These are phyloP conservation scores for Ips typographus DNA, from an alignment of 1,140 invertebrate species.

Conservation along the genomic window DNA sequence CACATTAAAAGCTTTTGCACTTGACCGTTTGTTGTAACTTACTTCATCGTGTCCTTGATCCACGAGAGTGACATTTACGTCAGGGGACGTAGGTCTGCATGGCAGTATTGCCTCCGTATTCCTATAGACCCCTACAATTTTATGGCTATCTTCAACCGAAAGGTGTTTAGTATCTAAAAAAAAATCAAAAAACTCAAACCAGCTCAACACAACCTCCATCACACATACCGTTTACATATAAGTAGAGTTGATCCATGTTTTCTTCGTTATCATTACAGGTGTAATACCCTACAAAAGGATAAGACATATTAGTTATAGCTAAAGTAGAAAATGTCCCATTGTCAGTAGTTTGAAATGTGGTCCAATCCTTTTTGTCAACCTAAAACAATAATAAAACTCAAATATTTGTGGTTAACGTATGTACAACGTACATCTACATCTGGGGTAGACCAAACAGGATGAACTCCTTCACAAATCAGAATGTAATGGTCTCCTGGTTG, in stretches of 20 bases:
- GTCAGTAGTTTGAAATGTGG: too few species aligned
- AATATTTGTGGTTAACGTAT: too few species aligned
- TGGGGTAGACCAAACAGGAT: too few species aligned
- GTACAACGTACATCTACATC: too few species aligned
- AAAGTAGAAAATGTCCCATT: slow-evolving; percentile 44
- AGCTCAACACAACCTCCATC: background rate
- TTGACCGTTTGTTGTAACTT: slow-evolving; percentile 1
- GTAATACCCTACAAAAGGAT: slow-evolving; percentile 46
- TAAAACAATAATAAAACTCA: too few species aligned
- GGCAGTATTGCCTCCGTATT: slow-evolving; percentile 54
- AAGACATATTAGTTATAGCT: slow-evolving; percentile 51
- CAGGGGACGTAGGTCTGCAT: slow-evolving; percentile 68
- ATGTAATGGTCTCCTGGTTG: too few species aligned
- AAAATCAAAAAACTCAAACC: background rate
- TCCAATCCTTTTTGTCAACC: too few species aligned
- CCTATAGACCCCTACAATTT: slow-evolving; percentile 50
- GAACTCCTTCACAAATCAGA: too few species aligned
- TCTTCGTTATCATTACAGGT: slow-evolving; percentile 48
- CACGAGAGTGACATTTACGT: slow-evolving; percentile 59
- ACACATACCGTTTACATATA: slow-evolving; percentile 66
- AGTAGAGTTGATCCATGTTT: slow-evolving; percentile 59
- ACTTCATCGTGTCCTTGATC: slow-evolving; percentile 49
- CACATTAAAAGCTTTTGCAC: background rate
- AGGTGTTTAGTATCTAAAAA: slow-evolving; percentile 57
- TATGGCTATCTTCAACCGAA: slow-evolving; percentile 54